Base-by-base conservation (phyloP, 2,797 vertebrate genomes). In the Oreochromis grahami region DNA sequence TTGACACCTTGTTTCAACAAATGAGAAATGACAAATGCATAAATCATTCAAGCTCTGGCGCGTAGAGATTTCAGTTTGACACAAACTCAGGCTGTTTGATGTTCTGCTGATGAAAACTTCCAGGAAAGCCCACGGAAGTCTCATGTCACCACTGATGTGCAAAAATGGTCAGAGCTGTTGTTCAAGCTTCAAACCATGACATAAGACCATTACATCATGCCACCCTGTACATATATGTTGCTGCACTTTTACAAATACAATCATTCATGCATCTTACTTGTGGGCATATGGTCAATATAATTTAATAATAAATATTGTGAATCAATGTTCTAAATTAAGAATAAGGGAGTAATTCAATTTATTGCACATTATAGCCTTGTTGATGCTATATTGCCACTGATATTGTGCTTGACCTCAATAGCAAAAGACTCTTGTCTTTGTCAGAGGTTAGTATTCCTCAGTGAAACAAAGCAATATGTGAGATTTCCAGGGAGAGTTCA, bases 21-120 rank as follows among this genome's bases (percentile, higher is more conserved):
- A 97, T 96, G 95, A 96, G 87, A 96, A 94, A 96, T 95, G 96
- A 96, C 94, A 96, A 95, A 94, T 92, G 92, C 94, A 96, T 96
- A 93, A 96, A 96, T 96, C 96, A 96, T 97, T 96, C 94, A 96
- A 87, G 88, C 85, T 92, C 91, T 86, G 91, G 85, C 77, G 90
- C 83, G 63, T 90, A 79, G 89, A 94, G 92, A 93, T 94, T 93
- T 93, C 87, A 86, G 80, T 84, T 89, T 89, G 91, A 95, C 95
- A 93, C 88, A 90, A 90, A 88, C 86, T 77, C 56, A 8, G 84
- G 83, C 86, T 93, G 87, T 88, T 87, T 91, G 93, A 92, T 87
- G 90, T 85, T 87, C 68, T 76, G 43, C 88, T 95, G 92, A 91
- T 91, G 87, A 92, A 92, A 91, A 93, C 90, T 78, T 93, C 79